Percentiles rank a stretch among this genome's conserved stretches.
These are phyloP conservation scores for Pocillopora damicornis DNA, from an alignment of 64 coral and sea anemone genomes.

Conservation along the genomic window DNA sequence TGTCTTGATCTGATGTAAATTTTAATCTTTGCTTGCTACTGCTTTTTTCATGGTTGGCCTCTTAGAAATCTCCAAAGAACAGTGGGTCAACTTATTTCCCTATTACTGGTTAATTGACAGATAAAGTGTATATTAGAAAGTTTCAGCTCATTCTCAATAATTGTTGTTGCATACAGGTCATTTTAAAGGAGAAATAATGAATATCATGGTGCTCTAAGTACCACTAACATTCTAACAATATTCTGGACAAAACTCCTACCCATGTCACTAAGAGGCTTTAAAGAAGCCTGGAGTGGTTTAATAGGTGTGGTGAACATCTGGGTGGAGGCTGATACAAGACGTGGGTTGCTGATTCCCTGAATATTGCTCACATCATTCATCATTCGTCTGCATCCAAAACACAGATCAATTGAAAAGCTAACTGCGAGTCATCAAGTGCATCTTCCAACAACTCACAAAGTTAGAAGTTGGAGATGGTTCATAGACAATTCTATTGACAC, in stretches of 20 bases:
- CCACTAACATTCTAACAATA: not conserved
- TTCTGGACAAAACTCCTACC: constrained; percentile 41
- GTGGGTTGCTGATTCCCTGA: constrained; percentile 78
- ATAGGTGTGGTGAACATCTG: constrained; percentile 96
- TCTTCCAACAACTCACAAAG: too few species aligned
- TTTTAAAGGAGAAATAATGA: too few species aligned
- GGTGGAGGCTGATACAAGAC: constrained; percentile 78
- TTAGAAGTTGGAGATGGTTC: too few species aligned
- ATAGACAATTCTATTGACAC: too few species aligned
- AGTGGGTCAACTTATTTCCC: too few species aligned
- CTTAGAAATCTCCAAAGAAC: too few species aligned
- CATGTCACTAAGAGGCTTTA: constrained; percentile 69
- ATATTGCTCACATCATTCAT: constrained; percentile 4
- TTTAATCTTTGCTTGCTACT: too few species aligned
- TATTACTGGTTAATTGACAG: not conserved
- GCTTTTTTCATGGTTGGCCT: too few species aligned
- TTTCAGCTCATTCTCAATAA: not conserved
- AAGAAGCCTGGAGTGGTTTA: constrained; percentile 52
- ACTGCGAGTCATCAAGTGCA: too few species aligned
- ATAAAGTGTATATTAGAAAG: not conserved
- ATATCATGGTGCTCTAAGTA: not conserved
- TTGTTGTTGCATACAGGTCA: too few species aligned
- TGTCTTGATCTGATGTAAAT: too few species aligned
- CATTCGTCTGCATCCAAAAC: not conserved
- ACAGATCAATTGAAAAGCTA: not conserved